Evolutionary conservation across 2,888 invertebrate genomes (phyloP), one percentile per base, ranked within the genome.

Genomic region (Resseliella maxima): DNA sequence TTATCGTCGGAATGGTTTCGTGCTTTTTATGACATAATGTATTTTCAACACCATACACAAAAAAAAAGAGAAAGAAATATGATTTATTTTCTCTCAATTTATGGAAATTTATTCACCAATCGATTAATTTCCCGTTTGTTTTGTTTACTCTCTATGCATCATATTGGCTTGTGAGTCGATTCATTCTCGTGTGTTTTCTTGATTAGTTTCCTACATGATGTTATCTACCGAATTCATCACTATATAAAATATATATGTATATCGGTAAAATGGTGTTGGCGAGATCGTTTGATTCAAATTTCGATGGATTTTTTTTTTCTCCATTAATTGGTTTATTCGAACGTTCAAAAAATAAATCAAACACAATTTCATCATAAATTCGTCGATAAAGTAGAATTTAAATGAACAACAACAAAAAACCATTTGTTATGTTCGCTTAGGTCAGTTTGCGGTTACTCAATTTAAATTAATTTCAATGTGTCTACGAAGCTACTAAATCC

Each of bases 41-140:
- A 18, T 50, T 27, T 72, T 72, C 72, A 72, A 31, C 72, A 72
- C 72, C 72, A n/a, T n/a, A n/a, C n/a, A 72, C 72, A 72, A 72
- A 72, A 72, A 72, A n/a, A n/a, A n/a, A n/a, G n/a, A n/a, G n/a
- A n/a, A n/a, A n/a, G n/a, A n/a, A n/a, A n/a, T n/a, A n/a, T n/a
- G n/a, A n/a, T n/a, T n/a, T n/a, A n/a, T n/a, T n/a, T n/a, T n/a
- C n/a, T 72, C 5, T 72, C 31, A 72, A 72, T 72, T 72, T 72
- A 72, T 72, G 72, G 6, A 72, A 72, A 72, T 72, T 59, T 59
- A 59, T 59, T 59, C 59, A 35, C 72, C 31, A 72, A 35, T 72
- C 31, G 27, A 72, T 10, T 31, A 72, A 31, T 72, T 31, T 72
- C 72, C 72, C 72, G 72, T 72, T 59, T 59, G 15, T 50, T 27